Evolutionary conservation across 2,797 vertebrate species (phyloP), one percentile per base, ranked within the genome.

Genomic region (Sciurus vulgaris): DNA sequence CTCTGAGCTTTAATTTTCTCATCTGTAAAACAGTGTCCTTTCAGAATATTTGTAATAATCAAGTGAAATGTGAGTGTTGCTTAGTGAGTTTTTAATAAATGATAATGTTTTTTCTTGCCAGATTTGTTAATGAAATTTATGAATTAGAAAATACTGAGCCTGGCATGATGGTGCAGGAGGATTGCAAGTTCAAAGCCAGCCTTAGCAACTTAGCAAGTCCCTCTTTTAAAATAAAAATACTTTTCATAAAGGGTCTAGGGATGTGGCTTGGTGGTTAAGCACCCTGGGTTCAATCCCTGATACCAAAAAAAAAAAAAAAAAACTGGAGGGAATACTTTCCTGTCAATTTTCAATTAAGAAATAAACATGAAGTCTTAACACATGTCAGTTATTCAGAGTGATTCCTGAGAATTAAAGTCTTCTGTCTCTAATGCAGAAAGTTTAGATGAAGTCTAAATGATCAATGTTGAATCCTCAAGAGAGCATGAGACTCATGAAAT

Each of bases 401-500:
- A 93, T 97, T 77, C 12, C 8, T 87, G 59, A 91, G 41, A 96
- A 83, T 78, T 77, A 91, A 90, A 87, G 72, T 7, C 35, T 38
- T 78, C 7, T 72, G 6, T 83, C 96, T 96, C 69, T 88, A 28
- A 7, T 86, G 59, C 0, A 28, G 87, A 95, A 61, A 17, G 22
- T 70, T 93, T 94, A 84, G 12, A 79, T 93, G 92, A 96, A 94
- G 87, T 69, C 72, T 85, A n/a, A 95, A 13, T 96, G 93, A 88
- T 0, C 86, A 72, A 28, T 87, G 38, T 95, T 86, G 61, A 54
- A 63, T 49, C 59, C 44, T 86, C 65, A 69, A n/a, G 38, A 47
- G 81, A 96, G 41, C 63, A 72, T 20, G 51, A 70, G 26, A 65
- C 35, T 65, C 0, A 4, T 26, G 41, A 1, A 0, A 65, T 56